Evolutionary conservation across 2,113 vertebrate species (phyloP).

Genomic region (Lasiurus cinereus): DNA sequence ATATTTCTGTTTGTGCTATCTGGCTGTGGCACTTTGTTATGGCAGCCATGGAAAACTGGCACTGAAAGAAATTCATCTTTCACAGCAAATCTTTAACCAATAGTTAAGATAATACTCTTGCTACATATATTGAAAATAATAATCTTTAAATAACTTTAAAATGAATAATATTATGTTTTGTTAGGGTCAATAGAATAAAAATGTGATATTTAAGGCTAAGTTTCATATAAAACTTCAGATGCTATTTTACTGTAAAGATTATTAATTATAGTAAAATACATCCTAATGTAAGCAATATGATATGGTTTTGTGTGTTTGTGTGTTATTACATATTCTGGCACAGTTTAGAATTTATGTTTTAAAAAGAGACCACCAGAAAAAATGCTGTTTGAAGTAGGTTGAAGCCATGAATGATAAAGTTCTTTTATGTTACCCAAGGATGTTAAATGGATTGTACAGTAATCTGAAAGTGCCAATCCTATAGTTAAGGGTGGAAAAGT

Average conservation of each 20-base stretch:
- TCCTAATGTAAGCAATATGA: not conserved
- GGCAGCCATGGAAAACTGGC: not conserved
- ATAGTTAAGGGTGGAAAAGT: slow-evolving; percentile 64
- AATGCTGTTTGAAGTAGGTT: slow-evolving; percentile 48
- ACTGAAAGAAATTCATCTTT: not conserved
- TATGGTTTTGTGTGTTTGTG: not conserved
- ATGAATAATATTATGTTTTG: slow-evolving; percentile 5
- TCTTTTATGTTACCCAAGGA: slow-evolving; percentile 39
- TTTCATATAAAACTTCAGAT: not conserved
- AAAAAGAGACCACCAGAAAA: slow-evolving; percentile 19
- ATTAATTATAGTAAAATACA: not conserved
- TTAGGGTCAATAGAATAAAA: slow-evolving; percentile 16
- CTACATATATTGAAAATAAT: not conserved
- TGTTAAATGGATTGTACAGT: slow-evolving; percentile 67
- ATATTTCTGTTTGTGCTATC: not conserved
- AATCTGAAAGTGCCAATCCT: slow-evolving; percentile 49
- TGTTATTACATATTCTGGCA: slow-evolving; percentile 3
- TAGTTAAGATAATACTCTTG: not conserved
- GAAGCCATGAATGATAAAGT: slow-evolving; percentile 33
- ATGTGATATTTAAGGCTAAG: not conserved
- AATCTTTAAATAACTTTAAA: slow-evolving; percentile 50
- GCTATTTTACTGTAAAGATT: not conserved
- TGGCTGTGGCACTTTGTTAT: not conserved
- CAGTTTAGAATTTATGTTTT: slow-evolving; percentile 8
- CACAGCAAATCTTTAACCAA: not conserved